A percentile compares a stretch with the other conserved stretches of the same genome.
phyloP scores from a whole-genome alignment of 2,113 vertebrate genomes.

The Chitala chitala region DNA sequence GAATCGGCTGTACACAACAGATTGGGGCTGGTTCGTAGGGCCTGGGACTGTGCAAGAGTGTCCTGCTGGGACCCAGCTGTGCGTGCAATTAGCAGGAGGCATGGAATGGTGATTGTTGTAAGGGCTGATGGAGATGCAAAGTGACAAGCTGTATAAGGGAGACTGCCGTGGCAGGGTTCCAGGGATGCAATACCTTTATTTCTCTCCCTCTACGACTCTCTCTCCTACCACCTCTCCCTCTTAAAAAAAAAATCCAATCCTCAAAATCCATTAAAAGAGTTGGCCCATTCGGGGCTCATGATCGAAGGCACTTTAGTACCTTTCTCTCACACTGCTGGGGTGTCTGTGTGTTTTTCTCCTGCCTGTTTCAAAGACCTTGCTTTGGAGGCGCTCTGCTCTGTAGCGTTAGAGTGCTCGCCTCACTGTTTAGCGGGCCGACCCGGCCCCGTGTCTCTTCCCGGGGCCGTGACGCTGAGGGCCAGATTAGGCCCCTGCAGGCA shows the following conservation, averaged over 20 bases:
- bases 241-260: slow-evolving; percentile 22
- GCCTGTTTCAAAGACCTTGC: slow-evolving; percentile 33
- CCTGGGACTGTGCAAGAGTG: slow-evolving; percentile 81
- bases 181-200: slow-evolving; percentile 49
- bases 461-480: slow-evolving; percentile 69
- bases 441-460: slow-evolving; percentile 71
- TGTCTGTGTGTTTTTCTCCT: slow-evolving; percentile 36
- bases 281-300: slow-evolving; percentile 51
- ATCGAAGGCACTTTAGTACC: slow-evolving; percentile 67
- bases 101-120: slow-evolving; percentile 97
- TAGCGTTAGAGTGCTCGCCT: slow-evolving; percentile 65
- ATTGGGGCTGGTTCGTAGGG: slow-evolving; percentile 79
- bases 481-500: slow-evolving; percentile 82
- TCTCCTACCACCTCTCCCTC: slow-evolving; percentile 28
- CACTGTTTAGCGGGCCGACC: slow-evolving; percentile 72
- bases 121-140: slow-evolving; percentile 93
- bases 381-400: slow-evolving; percentile 19
- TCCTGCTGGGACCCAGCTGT: slow-evolving; percentile 98
- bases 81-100: slow-evolving; percentile 99
- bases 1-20: slow-evolving; percentile 75
- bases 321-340: slow-evolving; percentile 45
- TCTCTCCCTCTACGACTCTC: slow-evolving; percentile 50
- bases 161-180: slow-evolving; percentile 67
- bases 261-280: slow-evolving; percentile 38
- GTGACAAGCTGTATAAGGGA: slow-evolving; percentile 91